Conservation (phyloP, 2,888 invertebrate genomes). For the Tribolium freemani region DNA sequence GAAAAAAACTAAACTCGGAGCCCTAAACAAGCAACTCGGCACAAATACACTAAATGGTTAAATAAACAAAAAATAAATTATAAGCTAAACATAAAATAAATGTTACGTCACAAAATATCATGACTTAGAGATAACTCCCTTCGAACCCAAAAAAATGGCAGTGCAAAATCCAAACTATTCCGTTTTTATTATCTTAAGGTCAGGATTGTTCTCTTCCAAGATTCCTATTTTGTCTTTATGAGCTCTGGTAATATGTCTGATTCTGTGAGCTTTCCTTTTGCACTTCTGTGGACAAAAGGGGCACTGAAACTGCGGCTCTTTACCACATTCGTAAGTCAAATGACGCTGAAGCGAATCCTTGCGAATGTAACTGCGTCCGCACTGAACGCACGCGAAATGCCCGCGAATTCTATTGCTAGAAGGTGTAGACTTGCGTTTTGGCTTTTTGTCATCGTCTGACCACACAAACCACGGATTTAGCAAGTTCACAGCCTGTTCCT, state of each 20-base stretch:
- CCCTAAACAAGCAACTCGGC: slow-evolving; percentile 24
- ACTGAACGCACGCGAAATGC: slow-evolving; percentile 75
- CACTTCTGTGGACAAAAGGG: slow-evolving; percentile 78
- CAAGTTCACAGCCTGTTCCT: slow-evolving; percentile 40
- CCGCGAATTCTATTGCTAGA: slow-evolving; percentile 68
- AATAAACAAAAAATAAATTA: slow-evolving; percentile 38
- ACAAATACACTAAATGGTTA: slow-evolving; percentile 14
- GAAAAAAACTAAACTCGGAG: slow-evolving; percentile 6
- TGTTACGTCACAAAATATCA: not conserved
- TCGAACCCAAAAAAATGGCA: slow-evolving; percentile 27
- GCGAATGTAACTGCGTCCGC: slow-evolving; percentile 84
- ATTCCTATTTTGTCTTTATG: slow-evolving; percentile 70
- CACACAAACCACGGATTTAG: slow-evolving; percentile 49
- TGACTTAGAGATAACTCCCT: slow-evolving; percentile 16
- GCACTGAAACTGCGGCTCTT: slow-evolving; percentile 79
- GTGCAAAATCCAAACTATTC: slow-evolving; percentile 14
- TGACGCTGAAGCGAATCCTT: slow-evolving; percentile 85
- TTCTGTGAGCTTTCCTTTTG: slow-evolving; percentile 76
- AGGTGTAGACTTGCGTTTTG: slow-evolving; percentile 57
- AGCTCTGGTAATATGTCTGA: slow-evolving; percentile 71
- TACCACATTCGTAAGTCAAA: slow-evolving; percentile 82
- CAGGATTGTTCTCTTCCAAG: slow-evolving; percentile 68
- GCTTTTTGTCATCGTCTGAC: slow-evolving; percentile 42
- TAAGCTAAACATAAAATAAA: slow-evolving; percentile 23
- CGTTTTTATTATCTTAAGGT: slow-evolving; percentile 49